A percentile compares a stretch with the other conserved stretches of the same genome.
phyloP scores from a whole-genome alignment of 2,113 vertebrate genomes.

The Pitta sordida region DNA sequence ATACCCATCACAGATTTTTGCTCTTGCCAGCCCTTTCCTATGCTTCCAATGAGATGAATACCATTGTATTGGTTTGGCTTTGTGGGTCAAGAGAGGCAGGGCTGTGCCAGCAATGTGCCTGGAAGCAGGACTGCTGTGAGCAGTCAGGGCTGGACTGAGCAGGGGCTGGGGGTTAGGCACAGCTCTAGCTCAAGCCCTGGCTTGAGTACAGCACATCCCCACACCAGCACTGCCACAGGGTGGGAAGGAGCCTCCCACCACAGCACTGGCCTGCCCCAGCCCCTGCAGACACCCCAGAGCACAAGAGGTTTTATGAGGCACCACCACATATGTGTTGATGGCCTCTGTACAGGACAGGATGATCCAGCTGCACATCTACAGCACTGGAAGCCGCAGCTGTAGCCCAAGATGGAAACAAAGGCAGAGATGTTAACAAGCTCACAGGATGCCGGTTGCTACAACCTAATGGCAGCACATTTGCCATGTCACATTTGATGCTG shows the following conservation, averaged over 20 bases:
- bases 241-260: not conserved
- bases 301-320: not conserved
- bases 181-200: not conserved
- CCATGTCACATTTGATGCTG: not conserved
- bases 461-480: not conserved
- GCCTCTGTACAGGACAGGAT: not conserved
- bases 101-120: not conserved
- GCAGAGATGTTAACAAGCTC: not conserved
- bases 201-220: not conserved
- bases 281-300: not conserved
- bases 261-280: not conserved
- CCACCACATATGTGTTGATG: not conserved
- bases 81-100: not conserved
- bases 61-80: not conserved
- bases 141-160: not conserved
- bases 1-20: accelerated
- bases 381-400: not conserved
- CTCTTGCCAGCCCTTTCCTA: not conserved
- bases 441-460: accelerated
- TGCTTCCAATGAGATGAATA: not conserved
- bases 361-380: not conserved
- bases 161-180: accelerated
- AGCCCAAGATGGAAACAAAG: not conserved
- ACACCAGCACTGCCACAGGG: accelerated
- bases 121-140: not conserved